Evolutionary conservation across 2,797 vertebrate genomes (phyloP), one percentile per base, ranked within the genome.

Genomic region (Pangasius mekongensis): DNA sequence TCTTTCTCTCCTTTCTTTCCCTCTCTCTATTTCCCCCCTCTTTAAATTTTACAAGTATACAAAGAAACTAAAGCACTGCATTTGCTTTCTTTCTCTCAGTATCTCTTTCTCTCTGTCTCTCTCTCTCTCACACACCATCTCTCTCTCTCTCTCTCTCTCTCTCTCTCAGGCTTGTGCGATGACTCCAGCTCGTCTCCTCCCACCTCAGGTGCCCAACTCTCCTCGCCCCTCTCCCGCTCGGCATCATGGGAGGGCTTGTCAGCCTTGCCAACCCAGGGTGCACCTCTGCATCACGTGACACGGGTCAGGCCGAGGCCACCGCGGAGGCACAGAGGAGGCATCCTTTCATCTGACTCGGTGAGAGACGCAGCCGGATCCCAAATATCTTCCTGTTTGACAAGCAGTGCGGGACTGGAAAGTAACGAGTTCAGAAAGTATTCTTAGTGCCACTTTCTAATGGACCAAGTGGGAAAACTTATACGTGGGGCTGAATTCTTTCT

Each of bases 181-280:
- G 96, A 96, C 89, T 88, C 94, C 84, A 92, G 90, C 90, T 93
- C 95, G 77, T 96, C 96, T 24, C 95, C 95, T 0, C 92, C 94
- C 24, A 94, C 94, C 14, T 92, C 96, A 5, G 96, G 95, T 71
- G 95, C 96, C 0, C 95, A 95, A 1, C 93, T 93, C 93, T 94
- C 94, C 3, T 94, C 94, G 82, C 92, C 95, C 36, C 94, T 97
- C 0, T 94, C 95, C 36, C 96, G 95, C 90, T 96, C 97, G 0
- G 96, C 97, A 81, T 98, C 98, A 39, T 97, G 97, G 95, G 98
- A 98, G 92, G 96, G 96, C 86, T 95, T 98, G 30, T 96, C 97
- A 0, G 97, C 97, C 30, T 95, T 98, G 47, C 98, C 98, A 30
- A 98, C 98, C 87, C 97, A 98, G 1, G 97, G 98, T 85, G 96